A percentile compares a stretch with the other conserved stretches of the same genome.
phyloP scores from a whole-genome alignment of 2,888 invertebrate genomes.

The Meandrusa payeni region DNA sequence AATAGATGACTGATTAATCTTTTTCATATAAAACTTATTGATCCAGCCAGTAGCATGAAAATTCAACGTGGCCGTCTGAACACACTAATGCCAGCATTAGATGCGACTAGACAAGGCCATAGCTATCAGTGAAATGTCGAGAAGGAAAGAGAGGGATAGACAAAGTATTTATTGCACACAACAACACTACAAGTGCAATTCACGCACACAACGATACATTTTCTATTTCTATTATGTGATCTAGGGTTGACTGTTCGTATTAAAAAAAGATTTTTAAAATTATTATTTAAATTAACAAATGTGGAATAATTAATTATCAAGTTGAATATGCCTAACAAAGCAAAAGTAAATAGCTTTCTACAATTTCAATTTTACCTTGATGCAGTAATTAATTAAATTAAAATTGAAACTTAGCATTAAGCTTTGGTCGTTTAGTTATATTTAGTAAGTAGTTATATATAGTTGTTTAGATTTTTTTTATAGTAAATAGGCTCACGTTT shows the following conservation, averaged over 20 bases:
- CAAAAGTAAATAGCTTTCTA: too few species aligned
- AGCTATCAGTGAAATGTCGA: slow-evolving; percentile 80
- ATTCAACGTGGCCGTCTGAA: slow-evolving; percentile 47
- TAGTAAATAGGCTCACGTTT: too few species aligned
- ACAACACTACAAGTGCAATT: slow-evolving; percentile 68
- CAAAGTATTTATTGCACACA: slow-evolving; percentile 77
- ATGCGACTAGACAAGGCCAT: slow-evolving; percentile 81
- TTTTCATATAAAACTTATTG: not conserved
- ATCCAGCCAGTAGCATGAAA: slow-evolving; percentile 42
- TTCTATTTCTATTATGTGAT: slow-evolving; percentile 75
- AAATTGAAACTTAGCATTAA: too few species aligned
- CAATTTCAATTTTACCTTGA: too few species aligned
- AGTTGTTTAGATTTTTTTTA: too few species aligned
- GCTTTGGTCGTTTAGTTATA: too few species aligned
- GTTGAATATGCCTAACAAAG: too few species aligned
- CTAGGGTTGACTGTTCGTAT: slow-evolving; percentile 59
- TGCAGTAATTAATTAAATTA: too few species aligned
- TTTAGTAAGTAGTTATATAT: too few species aligned
- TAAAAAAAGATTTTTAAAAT: slow-evolving; percentile 42
- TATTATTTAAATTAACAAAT: too few species aligned
- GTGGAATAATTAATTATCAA: too few species aligned
- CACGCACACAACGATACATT: slow-evolving; percentile 61
- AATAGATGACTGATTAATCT: too few species aligned
- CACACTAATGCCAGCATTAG: slow-evolving; percentile 77
- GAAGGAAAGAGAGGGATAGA: slow-evolving; percentile 77